Percentiles rank a stretch among this genome's conserved stretches.
Conservation (phyloP, 2,113 vertebrate genomes). For the Eolophus roseicapilla region DNA sequence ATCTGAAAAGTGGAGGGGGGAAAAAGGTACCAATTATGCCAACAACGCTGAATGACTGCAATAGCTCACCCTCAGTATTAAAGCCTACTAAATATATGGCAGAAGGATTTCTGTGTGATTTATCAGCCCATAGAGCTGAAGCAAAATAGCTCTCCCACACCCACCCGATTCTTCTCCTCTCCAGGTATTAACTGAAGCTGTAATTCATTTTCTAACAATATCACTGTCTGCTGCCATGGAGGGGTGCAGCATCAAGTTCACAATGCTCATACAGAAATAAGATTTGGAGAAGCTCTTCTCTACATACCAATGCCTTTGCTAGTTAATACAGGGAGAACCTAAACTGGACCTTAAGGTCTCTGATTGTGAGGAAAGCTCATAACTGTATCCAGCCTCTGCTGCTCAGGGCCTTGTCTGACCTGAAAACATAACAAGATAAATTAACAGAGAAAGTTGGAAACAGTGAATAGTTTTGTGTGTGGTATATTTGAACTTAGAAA, state of each 20-base stretch:
- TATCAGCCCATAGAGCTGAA: neutral
- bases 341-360: neutral
- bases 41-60: neutral
- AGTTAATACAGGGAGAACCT: neutral
- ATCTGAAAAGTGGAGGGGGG: fast-evolving
- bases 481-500: neutral
- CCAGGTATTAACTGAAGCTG: neutral
- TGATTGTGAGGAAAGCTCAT: neutral
- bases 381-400: neutral
- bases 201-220: neutral
- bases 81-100: neutral
- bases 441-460: neutral
- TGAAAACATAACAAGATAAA: neutral
- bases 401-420: neutral
- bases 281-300: neutral
- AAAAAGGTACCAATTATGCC: neutral
- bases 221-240: neutral
- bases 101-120: neutral
- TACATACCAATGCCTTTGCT: neutral
- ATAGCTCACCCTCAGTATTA: neutral
- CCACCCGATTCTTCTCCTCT: neutral
- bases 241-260: neutral
- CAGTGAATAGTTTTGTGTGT: neutral
- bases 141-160: neutral
- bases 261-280: neutral